Base-by-base conservation (phyloP, 1,140 invertebrate species). In the Meloidogyne chitwoodi region DNA sequence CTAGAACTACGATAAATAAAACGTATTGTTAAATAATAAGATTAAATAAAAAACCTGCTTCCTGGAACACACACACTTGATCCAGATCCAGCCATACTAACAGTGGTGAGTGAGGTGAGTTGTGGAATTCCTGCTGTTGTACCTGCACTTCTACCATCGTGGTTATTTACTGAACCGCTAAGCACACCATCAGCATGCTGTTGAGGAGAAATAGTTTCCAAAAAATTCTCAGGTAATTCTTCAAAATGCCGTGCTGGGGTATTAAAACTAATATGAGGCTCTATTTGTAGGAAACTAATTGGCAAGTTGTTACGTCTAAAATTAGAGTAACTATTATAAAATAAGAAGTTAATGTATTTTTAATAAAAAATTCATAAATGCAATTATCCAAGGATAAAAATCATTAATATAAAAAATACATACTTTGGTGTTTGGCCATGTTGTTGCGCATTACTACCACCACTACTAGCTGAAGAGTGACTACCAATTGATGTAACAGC, bases 171-270 rank as follows among this genome's bases (percentile, higher is more conserved):
- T 22, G 68, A 61, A 34, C 29, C 68, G 22, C 44, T 11, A 63
- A 10, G 61, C 16, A 44, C 41, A 38, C 77, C 44, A 48, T 78
- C 76, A 41, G 79, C 77, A n/a, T 41, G 29, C 26, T 85, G 84
- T 38, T 85, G 84, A 8, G 84, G 84, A 77, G 80, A 83, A 44
- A 86, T 80, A 14, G 85, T 87, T 26, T 86, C 84, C 19, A 86
- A 65, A 68, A 86, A 86, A 67, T 86, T 86, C 44, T 86, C 84
- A 6, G 84, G 84, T 8, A 86, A 74, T 26, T 86, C 84, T 48
- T 86, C 85, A 62, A 87, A 87, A 48, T 73, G 77, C 11, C 84
- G 62, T 29, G 68, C 84, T 29, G 74, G 29, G 19, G 65, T 41
- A 24, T 77, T 79, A 61, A 80, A 85, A n/a, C 68, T 80, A 26